Conservation (phyloP, 1,140 invertebrate species). For the Rhyacophila brunnea region DNA sequence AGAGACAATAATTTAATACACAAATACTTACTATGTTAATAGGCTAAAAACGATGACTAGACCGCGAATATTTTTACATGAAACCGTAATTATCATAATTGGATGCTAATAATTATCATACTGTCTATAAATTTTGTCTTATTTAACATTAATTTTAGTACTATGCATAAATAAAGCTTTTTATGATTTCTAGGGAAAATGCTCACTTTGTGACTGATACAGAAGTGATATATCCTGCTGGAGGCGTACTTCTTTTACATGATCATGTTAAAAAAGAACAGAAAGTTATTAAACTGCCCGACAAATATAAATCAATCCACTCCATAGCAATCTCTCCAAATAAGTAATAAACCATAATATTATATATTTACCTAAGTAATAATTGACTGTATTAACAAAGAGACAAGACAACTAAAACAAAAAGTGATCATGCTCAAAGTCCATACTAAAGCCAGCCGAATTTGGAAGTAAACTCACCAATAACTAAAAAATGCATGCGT, state of each 20-base stretch:
- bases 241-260: slow-evolving; percentile 64
- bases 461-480: too few species aligned
- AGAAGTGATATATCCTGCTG: slow-evolving; percentile 68
- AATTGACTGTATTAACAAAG: too few species aligned
- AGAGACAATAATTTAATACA: too few species aligned
- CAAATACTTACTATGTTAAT: too few species aligned
- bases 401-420: too few species aligned
- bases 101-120: neutral
- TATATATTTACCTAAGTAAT: too few species aligned
- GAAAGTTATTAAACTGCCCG: slow-evolving; percentile 56
- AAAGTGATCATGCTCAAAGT: too few species aligned
- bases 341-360: too few species aligned
- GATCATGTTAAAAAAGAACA: slow-evolving; percentile 59
- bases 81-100: neutral
- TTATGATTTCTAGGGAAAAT: slow-evolving; percentile 52
- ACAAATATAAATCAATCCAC: slow-evolving; percentile 54
- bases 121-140: neutral
- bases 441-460: too few species aligned
- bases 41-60: too few species aligned
- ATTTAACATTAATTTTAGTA: neutral
- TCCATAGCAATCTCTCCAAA: slow-evolving; percentile 63
- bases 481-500: too few species aligned
- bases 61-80: too few species aligned
- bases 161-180: neutral
- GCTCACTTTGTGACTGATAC: slow-evolving; percentile 64